Base-by-base conservation (phyloP, 1,140 invertebrate species). In the Cydia splendana region DNA sequence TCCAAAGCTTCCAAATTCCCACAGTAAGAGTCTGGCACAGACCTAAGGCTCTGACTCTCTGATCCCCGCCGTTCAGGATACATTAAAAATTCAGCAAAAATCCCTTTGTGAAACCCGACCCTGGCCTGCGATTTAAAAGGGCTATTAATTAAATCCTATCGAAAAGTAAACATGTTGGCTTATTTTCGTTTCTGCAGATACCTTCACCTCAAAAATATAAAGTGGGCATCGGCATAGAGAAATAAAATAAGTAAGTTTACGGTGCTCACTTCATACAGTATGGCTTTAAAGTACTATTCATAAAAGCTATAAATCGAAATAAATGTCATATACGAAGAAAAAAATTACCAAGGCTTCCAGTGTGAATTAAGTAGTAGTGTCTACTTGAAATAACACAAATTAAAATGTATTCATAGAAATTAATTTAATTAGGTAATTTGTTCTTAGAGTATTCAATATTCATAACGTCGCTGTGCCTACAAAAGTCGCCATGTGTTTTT, bases 71-170 rank as follows among this genome's bases (percentile, higher is more conserved):
- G 67, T 45, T 71, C 67, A 18, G 67, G 34, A 71, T 45, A 71
- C 67, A 71, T 71, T 71, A 71, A 71, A 71, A 71, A 71, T 71
- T 71, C 18, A 71, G 67, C 67, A 38, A 71, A 71, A 71, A 71
- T 42, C 67, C 38, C 67, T 71, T 71, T 71, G 34, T 45, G 67
- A 71, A 38, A 18, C 18, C 18, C 30, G 15, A 38, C 67, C 4
- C 38, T 15, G 38, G 38, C 34, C 15, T 42, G 30, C 6, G 15
- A n/a, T 71, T 71, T 71, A 71, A 71, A 42, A 71, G 38, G n/a
- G 67, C 67, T 69, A 71, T 71, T 71, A 71, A 71, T 71, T 71
- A 71, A 71, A 71, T 71, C 30, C 30, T 71, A 71, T 71, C 67
- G 13, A 38, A 38, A 38, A 10, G 30, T 34, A 71, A 71, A 71